phyloP scores from a whole-genome alignment of 2,113 vertebrate species.

The Oenanthe melanoleuca region DNA sequence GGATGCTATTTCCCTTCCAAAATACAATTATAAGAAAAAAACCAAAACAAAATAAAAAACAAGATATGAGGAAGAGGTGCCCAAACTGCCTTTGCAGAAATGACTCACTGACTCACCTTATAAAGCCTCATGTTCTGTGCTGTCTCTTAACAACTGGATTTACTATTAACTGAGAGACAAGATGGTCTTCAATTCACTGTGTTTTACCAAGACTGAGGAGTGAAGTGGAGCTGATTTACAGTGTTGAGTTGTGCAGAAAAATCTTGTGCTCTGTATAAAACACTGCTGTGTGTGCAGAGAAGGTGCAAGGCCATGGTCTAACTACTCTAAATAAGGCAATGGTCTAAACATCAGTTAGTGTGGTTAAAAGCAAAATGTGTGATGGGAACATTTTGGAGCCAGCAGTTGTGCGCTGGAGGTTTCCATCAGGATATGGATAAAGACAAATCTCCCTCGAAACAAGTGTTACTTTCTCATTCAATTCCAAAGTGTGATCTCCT shows the following conservation, averaged over 20 bases:
- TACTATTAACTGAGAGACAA: background rate
- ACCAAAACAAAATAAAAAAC: too few species aligned
- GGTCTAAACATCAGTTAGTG: background rate
- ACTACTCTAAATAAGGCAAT: background rate
- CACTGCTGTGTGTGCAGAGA: background rate
- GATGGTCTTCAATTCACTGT: background rate
- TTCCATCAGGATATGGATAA: background rate
- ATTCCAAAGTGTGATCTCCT: background rate
- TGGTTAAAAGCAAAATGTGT: background rate
- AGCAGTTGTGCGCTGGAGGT: background rate
- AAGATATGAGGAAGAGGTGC: background rate
- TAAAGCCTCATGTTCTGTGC: background rate
- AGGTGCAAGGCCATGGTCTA: background rate
- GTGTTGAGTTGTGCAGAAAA: background rate
- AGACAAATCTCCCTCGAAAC: background rate
- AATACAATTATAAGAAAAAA: background rate
- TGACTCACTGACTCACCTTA: background rate
- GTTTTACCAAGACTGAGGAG: background rate
- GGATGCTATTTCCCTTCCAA: background rate
- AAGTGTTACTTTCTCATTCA: background rate
- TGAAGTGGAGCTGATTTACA: background rate
- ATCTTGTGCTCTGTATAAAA: background rate
- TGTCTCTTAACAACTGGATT: background rate
- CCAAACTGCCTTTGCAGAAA: background rate
- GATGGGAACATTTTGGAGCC: background rate